Evolutionary conservation across 2,888 invertebrate species (phyloP).

Genomic region (Linyphia triangularis): DNA sequence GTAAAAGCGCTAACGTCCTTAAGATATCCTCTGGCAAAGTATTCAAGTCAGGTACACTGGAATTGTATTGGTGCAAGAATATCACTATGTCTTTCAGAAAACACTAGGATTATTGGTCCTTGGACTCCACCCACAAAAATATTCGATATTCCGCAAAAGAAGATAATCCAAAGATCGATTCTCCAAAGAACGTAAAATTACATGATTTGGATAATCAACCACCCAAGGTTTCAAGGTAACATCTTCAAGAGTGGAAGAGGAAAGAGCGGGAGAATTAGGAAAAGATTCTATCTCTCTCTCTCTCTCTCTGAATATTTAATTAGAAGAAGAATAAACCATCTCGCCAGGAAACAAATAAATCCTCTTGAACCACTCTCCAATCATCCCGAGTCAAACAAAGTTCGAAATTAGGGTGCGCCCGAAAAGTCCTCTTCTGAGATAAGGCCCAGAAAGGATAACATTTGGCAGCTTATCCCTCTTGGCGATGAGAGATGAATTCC

Average conservation of each 20-base stretch:
- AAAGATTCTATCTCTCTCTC: no score
- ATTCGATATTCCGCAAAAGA: not conserved
- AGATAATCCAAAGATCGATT: not conserved
- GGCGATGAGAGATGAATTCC: conserved; percentile 29
- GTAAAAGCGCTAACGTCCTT: not conserved
- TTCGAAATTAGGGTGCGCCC: conserved; percentile 72
- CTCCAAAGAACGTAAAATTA: not conserved
- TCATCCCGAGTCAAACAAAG: conserved; percentile 65
- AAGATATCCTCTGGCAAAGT: not conserved
- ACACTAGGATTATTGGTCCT: not conserved
- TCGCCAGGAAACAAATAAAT: conserved; percentile 51
- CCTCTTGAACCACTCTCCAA: conserved; percentile 50
- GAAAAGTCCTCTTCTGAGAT: conserved; percentile 45
- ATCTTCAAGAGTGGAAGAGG: not conserved
- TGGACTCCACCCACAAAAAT: not conserved
- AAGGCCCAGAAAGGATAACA: conserved; percentile 20
- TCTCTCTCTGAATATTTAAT: not conserved
- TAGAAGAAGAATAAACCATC: not conserved
- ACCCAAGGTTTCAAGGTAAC: not conserved
- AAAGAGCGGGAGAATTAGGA: not conserved
- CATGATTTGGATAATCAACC: not conserved
- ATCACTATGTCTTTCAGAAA: not conserved
- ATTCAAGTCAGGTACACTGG: not conserved
- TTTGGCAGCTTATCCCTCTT: conserved; percentile 56
- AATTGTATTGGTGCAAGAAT: not conserved